Conservation (phyloP, 1,140 invertebrate species). For the Acyrthosiphon pisum region DNA sequence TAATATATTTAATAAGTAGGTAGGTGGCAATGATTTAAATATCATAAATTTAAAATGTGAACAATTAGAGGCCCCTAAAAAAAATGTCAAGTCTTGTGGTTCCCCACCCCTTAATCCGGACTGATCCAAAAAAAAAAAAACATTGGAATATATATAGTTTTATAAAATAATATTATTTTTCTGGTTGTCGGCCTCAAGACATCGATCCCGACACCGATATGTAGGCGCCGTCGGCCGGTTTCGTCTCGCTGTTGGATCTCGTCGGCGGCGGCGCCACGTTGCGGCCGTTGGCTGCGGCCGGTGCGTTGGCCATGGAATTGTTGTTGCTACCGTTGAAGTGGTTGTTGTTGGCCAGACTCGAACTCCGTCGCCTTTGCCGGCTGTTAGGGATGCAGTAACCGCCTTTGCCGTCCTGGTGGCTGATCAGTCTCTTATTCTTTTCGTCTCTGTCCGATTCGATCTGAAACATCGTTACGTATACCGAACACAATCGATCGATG, state of each 20-base stretch:
- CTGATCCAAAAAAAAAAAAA: too few species aligned
- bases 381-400: conserved; percentile 7
- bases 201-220: conserved; percentile 46
- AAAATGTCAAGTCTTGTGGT: too few species aligned
- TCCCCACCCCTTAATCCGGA: too few species aligned
- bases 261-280: conserved; percentile 9
- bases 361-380: conserved; percentile 36
- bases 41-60: too few species aligned
- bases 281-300: not conserved
- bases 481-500: not conserved
- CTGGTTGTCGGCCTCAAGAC: not conserved
- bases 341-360: conserved; percentile 17
- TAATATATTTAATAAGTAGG: too few species aligned
- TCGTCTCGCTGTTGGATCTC: conserved; percentile 35
- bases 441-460: conserved; percentile 23
- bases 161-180: not conserved
- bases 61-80: too few species aligned
- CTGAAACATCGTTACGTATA: not conserved
- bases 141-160: not conserved
- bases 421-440: conserved; percentile 44
- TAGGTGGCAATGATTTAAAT: too few species aligned
- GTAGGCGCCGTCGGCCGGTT: conserved; percentile 19
- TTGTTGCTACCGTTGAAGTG: conserved; percentile 33
- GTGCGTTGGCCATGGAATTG: conserved; percentile 12
- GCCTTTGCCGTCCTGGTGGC: conserved; percentile 8